A percentile compares a stretch with the other conserved stretches of the same genome.
Evolutionary conservation across 2,888 invertebrate genomes (phyloP).

Genomic region (Agrilus cyanescens): DNA sequence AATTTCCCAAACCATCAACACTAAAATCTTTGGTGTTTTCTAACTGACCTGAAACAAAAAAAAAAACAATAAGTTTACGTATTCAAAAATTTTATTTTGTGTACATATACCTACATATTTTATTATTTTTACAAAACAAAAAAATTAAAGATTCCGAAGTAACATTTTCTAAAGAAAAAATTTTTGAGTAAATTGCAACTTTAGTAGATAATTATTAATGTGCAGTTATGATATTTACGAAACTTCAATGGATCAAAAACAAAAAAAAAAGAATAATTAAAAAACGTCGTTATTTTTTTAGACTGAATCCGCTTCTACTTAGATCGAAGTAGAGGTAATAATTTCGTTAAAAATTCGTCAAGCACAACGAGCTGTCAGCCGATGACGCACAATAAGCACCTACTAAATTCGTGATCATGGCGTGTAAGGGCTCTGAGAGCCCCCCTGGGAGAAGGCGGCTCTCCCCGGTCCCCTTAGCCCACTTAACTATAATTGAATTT

Average conservation of each 20-base stretch:
- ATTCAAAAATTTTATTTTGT: not conserved
- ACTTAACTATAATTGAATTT: conserved; percentile 37
- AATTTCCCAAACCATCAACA: conserved; percentile 69
- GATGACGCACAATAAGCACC: conserved; percentile 1
- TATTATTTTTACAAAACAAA: too few species aligned
- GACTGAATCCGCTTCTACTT: too few species aligned
- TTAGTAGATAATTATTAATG: too few species aligned
- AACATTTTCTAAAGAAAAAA: too few species aligned
- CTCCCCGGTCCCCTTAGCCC: conserved; percentile 25
- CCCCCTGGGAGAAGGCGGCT: conserved; percentile 20
- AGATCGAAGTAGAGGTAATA: not conserved
- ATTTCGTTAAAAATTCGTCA: not conserved
- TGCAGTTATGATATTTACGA: too few species aligned
- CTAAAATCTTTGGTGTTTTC: conserved; percentile 75
- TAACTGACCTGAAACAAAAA: conserved; percentile 51
- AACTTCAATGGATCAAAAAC: too few species aligned
- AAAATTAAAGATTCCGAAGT: too few species aligned
- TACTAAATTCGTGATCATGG: conserved; percentile 16
- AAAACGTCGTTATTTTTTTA: too few species aligned
- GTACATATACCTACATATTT: too few species aligned
- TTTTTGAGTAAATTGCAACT: too few species aligned
- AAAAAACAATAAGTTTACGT: conserved; percentile 7
- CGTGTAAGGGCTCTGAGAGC: conserved; percentile 14
- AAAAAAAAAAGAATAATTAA: too few species aligned
- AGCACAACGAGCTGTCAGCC: not conserved